Base-by-base conservation (phyloP, 2,797 vertebrate species). In the Oophaga sylvatica region DNA sequence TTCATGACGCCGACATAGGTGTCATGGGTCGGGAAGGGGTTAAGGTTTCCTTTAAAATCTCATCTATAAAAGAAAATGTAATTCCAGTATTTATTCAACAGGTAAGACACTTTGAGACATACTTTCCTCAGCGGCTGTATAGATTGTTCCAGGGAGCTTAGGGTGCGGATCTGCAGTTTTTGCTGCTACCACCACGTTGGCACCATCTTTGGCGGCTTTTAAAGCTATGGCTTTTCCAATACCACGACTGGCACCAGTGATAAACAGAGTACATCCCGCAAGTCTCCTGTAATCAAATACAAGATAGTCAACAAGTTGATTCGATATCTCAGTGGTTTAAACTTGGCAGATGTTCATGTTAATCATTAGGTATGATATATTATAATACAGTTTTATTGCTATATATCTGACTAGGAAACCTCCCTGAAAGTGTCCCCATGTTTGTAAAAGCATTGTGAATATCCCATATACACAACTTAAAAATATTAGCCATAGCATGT, bases 171-270 rank as follows among this genome's bases (percentile, higher is more conserved):
- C 94, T 0, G 95, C 93, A 0, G 98, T 99, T 92, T 99, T 99
- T 19, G 98, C 98, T 15, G 98, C 98, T 84, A 99, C 95, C 71
- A 99, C 95, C 26, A 99, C 90, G 89, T 99, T 99, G 59, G 98
- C 98, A 80, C 98, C 98, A 29, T 99, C 98, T 87, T 91, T 96
- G 35, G 98, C 98, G 26, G 98, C 98, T 93, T 99, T 99, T 92
- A 99, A 91, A 10, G 98, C 98, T 84, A 99, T 99, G 76, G 97
- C 98, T 92, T 98, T 99, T 29, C 98, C 98, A 53, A 99, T 99
- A 29, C 98, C 98, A 5, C 98, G 95, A 89, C 97, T 99, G 0
- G 97, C 98, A 0, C 98, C 98, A 0, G 98, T 99, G 92, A 99
- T 97, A 92, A 99, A 99, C 76, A 99, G 91, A 0, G 98, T 99